These are phyloP conservation scores for Synanceia verrucosa DNA, from an alignment of 2,797 vertebrate species.

Conservation along the genomic window DNA sequence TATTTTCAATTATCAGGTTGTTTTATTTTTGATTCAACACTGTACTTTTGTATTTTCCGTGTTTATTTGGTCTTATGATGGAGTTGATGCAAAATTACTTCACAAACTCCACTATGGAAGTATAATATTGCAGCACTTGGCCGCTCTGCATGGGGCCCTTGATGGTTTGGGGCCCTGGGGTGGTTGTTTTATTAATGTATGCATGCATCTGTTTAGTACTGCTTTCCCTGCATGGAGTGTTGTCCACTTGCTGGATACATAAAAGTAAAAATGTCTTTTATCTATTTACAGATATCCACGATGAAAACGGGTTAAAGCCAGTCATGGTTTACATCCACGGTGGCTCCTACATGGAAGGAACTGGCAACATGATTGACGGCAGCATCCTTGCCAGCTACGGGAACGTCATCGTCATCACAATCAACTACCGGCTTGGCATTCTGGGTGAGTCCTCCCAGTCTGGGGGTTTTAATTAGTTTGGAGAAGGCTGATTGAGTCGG, in stretches of 20 bases:
- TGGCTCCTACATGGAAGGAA: slow-evolving; percentile 96
- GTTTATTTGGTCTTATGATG: background rate
- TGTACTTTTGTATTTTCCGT: background rate
- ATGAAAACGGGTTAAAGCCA: slow-evolving; percentile 91
- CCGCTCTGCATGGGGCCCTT: background rate
- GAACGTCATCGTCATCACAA: slow-evolving; percentile 94
- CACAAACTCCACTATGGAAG: background rate
- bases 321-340: slow-evolving; percentile 99
- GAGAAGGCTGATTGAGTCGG: slow-evolving; percentile 27
- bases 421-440: slow-evolving; percentile 95
- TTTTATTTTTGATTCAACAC: background rate
- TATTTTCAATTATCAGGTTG: background rate
- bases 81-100: background rate
- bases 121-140: background rate
- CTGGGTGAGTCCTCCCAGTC: slow-evolving; percentile 86
- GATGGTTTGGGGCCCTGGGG: background rate
- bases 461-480: slow-evolving; percentile 15
- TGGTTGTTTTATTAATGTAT: background rate
- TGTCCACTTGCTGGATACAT: background rate
- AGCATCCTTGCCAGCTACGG: slow-evolving; percentile 96
- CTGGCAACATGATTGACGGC: slow-evolving; percentile 95
- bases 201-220: background rate
- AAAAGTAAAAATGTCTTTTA: background rate
- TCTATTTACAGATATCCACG: slow-evolving; percentile 87
- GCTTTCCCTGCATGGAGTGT: background rate